Evolutionary conservation across 2,888 invertebrate genomes (phyloP), one percentile per base, ranked within the genome.

Genomic region (Muschampia plurimacula): DNA sequence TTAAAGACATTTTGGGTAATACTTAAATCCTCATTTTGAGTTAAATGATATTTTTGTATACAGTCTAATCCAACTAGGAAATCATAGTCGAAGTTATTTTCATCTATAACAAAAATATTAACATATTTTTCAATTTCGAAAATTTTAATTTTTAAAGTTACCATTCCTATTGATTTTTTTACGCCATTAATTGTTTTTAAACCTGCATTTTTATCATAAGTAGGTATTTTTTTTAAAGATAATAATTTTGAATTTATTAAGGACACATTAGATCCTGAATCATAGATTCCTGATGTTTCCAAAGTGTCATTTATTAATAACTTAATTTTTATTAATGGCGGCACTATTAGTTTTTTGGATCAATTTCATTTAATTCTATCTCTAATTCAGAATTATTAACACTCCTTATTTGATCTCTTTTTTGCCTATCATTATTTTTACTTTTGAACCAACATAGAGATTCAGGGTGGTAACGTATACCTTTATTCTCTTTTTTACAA

Each of bases 171-270:
- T n/a, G 71, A 66, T 44, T 74, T 72, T 52, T 74, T 74, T 49
- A 74, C 74, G 67, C 76, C 74, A 76, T 76, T 76, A 74, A 76
- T 63, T 39, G 74, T 76, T 73, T 73, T 75, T 59, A 75, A 41
- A 10, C 28, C 28, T 36, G n/a, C 60, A 36, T 60, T 8, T 36
- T 36, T 36, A n/a, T 36, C 22, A 32, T 32, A 3, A 32, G 32
- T 32, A 32, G 32, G 32, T 32, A 32, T 32, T 32, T 32, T 32
- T 32, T 32, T 32, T 32, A 32, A 32, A 32, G 32, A 32, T 32
- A 62, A 62, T 36, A 75, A 70, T 66, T 36, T 73, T 52, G 75
- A 67, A 73, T 74, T 74, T 67, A 74, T 73, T 52, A 73, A 69
- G 12, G 73, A 49, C 67, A 73, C 28, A 46, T 41, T 39, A 52